These are phyloP conservation scores for Tipula vernalis DNA, from an alignment of 2,888 invertebrate species.

Conservation along the genomic window DNA sequence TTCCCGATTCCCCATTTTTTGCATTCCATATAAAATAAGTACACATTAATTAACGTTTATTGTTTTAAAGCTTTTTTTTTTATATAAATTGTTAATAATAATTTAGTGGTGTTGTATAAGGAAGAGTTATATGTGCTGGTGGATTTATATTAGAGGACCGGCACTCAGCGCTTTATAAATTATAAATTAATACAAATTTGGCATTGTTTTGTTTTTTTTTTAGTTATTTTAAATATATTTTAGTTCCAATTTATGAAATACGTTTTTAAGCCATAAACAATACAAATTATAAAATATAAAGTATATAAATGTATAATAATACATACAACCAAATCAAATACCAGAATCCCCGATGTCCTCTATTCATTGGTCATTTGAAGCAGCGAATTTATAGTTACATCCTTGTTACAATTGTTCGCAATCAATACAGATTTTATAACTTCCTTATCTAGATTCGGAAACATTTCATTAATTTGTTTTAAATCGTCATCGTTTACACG, in stretches of 20 bases:
- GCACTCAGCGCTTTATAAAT: neutral
- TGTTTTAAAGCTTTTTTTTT: neutral
- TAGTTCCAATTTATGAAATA: neutral
- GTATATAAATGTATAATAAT: neutral
- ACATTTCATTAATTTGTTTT: conserved; percentile 78
- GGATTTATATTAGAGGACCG: neutral
- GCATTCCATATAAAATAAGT: neutral
- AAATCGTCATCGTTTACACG: conserved; percentile 45
- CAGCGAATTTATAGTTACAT: conserved; percentile 78
- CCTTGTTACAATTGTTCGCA: conserved; percentile 80
- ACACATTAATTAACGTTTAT: neutral
- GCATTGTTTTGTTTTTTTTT: neutral
- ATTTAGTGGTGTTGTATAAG: neutral
- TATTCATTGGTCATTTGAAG: conserved; percentile 66
- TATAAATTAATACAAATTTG: neutral
- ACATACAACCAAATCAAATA: neutral
- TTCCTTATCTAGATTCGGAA: conserved; percentile 87
- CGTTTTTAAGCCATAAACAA: neutral
- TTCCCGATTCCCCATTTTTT: neutral
- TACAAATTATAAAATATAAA: neutral
- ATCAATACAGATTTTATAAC: conserved; percentile 85
- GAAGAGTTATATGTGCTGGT: neutral
- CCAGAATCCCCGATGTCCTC: neutral
- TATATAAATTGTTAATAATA: neutral
- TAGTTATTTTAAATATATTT: neutral